Base-by-base conservation (phyloP, 1,140 invertebrate genomes). In the Calephelis virginiensis region DNA sequence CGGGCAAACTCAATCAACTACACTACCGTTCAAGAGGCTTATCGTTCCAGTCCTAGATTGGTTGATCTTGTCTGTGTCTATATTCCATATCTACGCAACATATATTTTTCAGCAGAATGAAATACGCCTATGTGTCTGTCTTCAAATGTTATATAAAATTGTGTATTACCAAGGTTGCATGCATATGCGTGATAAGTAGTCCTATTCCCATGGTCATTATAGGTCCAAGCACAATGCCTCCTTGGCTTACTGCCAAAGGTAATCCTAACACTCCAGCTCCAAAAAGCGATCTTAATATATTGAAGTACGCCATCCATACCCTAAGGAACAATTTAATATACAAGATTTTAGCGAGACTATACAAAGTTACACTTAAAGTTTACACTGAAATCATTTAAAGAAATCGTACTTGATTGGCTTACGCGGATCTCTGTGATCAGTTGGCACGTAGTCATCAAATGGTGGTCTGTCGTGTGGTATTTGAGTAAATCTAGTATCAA, bases 231-330 rank as follows among this genome's bases (percentile, higher is more conserved):
- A 82, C 53, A 13, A 83, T 78, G n/a, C 85, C 85, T n/a, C 70
- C 74, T 66, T 82, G 80, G 63, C 85, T 88, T 6, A 82, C 74
- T 2, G 80, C 82, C 13, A 86, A 62, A 0, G 85, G 85, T 11
- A 86, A 46, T 1, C 75, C 83, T 0, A 88, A 66, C 9, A 81
- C 64, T 5, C 85, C 85, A n/a, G 80, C 77, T 2, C 83, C 82
- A 48, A 81, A 78, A 8, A 75, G 14, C 6, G 77, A 72, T 37
- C 85, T 64, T 5, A 84, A 28, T 0, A 86, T 28, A 67, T 82
- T 81, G 50, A 86, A 83, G 66, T 83, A 81, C 28, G 82, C 85
- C 83, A 85, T 85, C 74, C 72, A 78, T 48, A 71, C n/a, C 46
- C 85, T 87, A 64, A 8, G 71, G 70, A 74, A 66, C 37, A 56